Percentiles rank a stretch among this genome's conserved stretches.
phyloP scores from a whole-genome alignment of 2,797 vertebrate genomes.

The Phalanger gymnotis region DNA sequence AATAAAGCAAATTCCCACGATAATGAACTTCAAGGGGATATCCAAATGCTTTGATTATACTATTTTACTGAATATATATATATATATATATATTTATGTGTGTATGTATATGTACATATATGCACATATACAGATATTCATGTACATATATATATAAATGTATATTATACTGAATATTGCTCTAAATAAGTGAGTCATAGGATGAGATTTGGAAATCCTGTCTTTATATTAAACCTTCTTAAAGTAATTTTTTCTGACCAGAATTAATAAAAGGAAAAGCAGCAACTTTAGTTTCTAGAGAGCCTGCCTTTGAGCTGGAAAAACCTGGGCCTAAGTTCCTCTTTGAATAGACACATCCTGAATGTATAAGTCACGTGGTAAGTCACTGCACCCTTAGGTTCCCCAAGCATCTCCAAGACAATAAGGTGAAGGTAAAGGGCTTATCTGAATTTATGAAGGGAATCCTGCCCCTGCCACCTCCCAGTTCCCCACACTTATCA shows the following conservation, averaged over 20 bases:
- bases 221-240: not conserved
- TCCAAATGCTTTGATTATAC: not conserved
- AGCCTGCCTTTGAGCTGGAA: too few relatives aligned
- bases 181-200: not conserved
- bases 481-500: not conserved
- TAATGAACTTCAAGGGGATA: too few relatives aligned
- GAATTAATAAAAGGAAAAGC: not conserved
- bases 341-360: too few relatives aligned
- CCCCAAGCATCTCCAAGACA: not conserved
- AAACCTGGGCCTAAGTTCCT: too few relatives aligned
- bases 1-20: not conserved
- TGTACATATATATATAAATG: too few relatives aligned
- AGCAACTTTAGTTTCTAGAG: too few relatives aligned
- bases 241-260: not conserved
- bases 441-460: not conserved
- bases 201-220: not conserved
- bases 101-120: too few relatives aligned
- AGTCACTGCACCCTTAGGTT: too few relatives aligned
- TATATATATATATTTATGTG: too few relatives aligned
- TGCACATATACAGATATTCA: too few relatives aligned
- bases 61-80: not conserved
- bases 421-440: not conserved
- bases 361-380: too few relatives aligned
- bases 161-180: not conserved
- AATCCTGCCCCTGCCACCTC: not conserved